Percentiles rank a stretch among this genome's conserved stretches.
phyloP scores from a whole-genome alignment of 2,113 vertebrate genomes.

The Mellivora capensis region DNA sequence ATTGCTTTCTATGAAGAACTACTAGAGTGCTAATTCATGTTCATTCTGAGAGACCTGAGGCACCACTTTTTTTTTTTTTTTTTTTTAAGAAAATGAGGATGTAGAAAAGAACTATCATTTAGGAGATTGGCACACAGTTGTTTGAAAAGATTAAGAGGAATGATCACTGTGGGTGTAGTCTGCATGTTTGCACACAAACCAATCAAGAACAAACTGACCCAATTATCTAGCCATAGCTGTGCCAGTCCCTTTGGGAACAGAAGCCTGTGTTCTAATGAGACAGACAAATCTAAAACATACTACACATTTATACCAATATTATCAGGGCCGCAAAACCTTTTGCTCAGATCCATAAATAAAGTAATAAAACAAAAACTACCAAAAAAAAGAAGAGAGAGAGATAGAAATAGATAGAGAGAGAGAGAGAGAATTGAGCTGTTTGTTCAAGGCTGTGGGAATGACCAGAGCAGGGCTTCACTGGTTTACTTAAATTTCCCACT shows the following conservation, averaged over 20 bases:
- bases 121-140: not conserved
- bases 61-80: constrained; percentile 35
- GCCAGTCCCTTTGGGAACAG: not conserved
- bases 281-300: not conserved
- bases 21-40: not conserved
- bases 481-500: not conserved
- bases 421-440: not conserved
- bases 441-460: not conserved
- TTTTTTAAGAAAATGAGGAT: constrained; percentile 38
- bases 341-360: not conserved
- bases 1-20: constrained; percentile 33
- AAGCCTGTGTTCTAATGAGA: not conserved
- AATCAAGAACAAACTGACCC: not conserved
- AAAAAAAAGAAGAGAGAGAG: not conserved
- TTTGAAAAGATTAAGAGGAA: not conserved
- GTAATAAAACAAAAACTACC: not conserved
- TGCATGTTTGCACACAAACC: not conserved
- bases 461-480: not conserved
- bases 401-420: no score
- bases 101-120: not conserved
- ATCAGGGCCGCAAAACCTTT: not conserved
- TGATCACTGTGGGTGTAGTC: not conserved
- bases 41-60: not conserved
- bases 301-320: not conserved
- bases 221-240: not conserved